A percentile compares a stretch with the other conserved stretches of the same genome.
Conservation (phyloP, 2,113 vertebrate genomes). For the Calidris pugnax region DNA sequence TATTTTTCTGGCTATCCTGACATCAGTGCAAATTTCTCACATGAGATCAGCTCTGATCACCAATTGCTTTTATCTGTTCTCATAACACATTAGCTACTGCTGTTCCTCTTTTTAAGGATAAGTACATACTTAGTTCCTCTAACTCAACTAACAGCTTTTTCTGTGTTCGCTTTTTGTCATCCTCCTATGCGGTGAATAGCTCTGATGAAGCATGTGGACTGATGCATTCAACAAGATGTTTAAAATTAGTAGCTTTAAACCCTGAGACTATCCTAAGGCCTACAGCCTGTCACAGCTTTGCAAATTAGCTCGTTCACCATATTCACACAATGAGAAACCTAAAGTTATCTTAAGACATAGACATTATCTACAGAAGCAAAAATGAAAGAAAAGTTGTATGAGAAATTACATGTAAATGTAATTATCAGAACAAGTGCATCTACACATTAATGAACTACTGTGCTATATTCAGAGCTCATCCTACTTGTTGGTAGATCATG, state of each 20-base stretch:
- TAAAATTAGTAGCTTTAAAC: neutral
- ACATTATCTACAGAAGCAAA: neutral
- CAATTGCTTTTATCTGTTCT: neutral
- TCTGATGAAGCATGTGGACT: neutral
- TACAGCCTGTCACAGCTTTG: neutral
- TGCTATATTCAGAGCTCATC: neutral
- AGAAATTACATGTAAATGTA: neutral
- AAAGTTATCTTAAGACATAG: neutral
- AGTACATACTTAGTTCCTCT: neutral
- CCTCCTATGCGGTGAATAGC: neutral
- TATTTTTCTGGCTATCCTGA: neutral
- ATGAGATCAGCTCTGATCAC: slow-evolving; percentile 12
- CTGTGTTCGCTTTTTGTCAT: neutral
- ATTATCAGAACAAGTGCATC: neutral
- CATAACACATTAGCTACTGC: neutral
- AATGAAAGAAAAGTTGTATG: neutral
- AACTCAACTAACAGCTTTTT: neutral
- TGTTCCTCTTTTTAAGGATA: neutral
- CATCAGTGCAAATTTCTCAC: slow-evolving; percentile 9
- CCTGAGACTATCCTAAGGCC: neutral
- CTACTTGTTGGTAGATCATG: neutral
- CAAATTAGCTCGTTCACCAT: neutral
- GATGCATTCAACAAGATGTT: neutral
- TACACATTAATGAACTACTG: neutral
- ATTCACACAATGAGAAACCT: neutral